Evolutionary conservation across 2,888 invertebrate genomes (phyloP), one percentile per base, ranked within the genome.

Genomic region (Hirtodrosophila cameraria): DNA sequence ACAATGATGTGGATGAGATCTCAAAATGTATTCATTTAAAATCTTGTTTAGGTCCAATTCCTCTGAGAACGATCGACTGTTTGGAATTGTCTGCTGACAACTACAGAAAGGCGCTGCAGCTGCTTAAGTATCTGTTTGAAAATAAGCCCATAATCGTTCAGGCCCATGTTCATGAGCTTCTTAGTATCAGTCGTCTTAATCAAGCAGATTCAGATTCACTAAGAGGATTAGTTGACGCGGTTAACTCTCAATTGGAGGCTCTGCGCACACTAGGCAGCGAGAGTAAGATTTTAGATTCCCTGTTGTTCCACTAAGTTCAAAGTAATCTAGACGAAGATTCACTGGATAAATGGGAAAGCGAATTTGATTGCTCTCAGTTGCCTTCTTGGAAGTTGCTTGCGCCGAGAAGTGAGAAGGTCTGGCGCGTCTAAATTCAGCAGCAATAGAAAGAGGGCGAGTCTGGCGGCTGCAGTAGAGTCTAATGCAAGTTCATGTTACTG

Each of bases 21-120:
- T 39, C 39, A 6, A 52, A 59, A 25, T 39, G 50, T 13, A 18
- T 59, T 12, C 45, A 59, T 18, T 39, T 45, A 18, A 50, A 8
- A 12, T 59, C 45, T 3, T 43, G 38, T 12, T 35, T 59, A 45
- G 50, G 45, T 1, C 16, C 39, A 9, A 39, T 16, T 2, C 45
- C 58, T 1, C 23, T 48, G 13, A 8, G 28, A 7, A 31, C 55
- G 1, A 49, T 57, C 23, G 42, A 57, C 18, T 48, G 27, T 18
- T 42, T 57, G 15, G 30, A 57, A 16, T 9, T 57, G 8, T 28
- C 49, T 1, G 20, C 35, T 5, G 42, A 11, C 2, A 49, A 49
- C 7, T 49, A 35, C 8, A 49, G 25, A 35, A 48, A 16, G 8
- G 48, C 31, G 1, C 8, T 39, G 8, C 23, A 31, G 3, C n/a